phyloP scores from a whole-genome alignment of 2,888 invertebrate species.

The Troglohyphantes excavatus region DNA sequence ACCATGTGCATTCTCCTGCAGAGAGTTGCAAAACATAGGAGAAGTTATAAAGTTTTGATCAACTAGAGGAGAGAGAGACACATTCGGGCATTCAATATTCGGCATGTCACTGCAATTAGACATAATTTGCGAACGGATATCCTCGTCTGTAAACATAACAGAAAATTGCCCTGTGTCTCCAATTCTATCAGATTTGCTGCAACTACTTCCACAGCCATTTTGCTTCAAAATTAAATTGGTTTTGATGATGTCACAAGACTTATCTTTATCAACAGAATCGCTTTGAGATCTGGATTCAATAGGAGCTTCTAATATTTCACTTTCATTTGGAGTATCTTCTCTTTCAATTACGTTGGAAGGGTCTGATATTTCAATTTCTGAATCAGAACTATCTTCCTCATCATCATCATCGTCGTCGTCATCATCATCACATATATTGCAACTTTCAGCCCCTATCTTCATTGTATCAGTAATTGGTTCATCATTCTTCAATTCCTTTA shows the following conservation, averaged over 20 bases:
- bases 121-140: constrained; percentile 70
- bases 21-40: constrained; percentile 55
- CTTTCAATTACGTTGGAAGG: not conserved
- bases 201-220: constrained; percentile 33
- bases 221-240: constrained; percentile 26
- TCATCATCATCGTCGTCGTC: too few species aligned
- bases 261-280: constrained; percentile 9
- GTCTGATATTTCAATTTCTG: not conserved
- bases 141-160: constrained; percentile 71
- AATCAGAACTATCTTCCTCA: constrained; percentile 1
- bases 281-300: constrained; percentile 11
- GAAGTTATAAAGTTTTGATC: constrained; percentile 80
- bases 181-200: constrained; percentile 34
- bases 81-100: constrained; percentile 82
- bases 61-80: constrained; percentile 81
- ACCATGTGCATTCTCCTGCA: constrained; percentile 43
- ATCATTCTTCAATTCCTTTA: constrained; percentile 45
- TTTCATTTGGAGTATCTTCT: not conserved
- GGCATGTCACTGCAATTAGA: constrained; percentile 64
- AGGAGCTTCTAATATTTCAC: not conserved
- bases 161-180: constrained; percentile 60
- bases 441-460: not conserved
- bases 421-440: constrained; percentile 12
- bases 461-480: constrained; percentile 8
- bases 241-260: not conserved